Percentiles rank a stretch among this genome's conserved stretches.
Evolutionary conservation across 2,113 vertebrate genomes (phyloP).

Genomic region (Chlorodrepanis virens): DNA sequence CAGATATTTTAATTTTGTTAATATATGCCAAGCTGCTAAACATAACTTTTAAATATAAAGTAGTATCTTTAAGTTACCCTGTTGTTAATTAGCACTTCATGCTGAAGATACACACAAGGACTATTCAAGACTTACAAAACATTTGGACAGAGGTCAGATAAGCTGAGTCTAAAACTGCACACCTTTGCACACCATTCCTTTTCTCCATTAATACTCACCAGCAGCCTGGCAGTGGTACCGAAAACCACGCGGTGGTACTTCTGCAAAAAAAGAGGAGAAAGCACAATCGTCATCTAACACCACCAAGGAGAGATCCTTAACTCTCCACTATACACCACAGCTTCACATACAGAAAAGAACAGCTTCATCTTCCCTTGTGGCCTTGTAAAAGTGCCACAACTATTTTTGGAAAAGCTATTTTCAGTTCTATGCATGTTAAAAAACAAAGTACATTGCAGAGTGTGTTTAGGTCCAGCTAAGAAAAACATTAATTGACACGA

Average conservation of each 20-base stretch:
- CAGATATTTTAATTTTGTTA: background rate
- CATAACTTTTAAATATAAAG: background rate
- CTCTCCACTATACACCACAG: background rate
- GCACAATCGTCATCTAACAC: background rate
- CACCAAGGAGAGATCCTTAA: background rate
- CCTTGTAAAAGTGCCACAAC: background rate
- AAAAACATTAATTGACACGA: background rate
- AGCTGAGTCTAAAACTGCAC: background rate
- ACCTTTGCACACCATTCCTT: background rate
- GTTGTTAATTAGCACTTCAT: background rate
- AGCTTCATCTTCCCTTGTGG: background rate
- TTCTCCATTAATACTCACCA: slow-evolving; percentile 61
- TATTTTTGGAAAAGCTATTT: background rate
- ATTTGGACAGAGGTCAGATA: background rate
- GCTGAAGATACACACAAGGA: background rate
- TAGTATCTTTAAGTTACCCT: background rate
- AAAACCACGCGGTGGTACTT: slow-evolving; percentile 78
- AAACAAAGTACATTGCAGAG: background rate
- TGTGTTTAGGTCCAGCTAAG: background rate
- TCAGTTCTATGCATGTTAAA: background rate
- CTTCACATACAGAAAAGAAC: background rate
- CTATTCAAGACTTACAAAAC: background rate
- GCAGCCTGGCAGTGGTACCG: slow-evolving; percentile 79
- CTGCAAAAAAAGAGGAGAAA: slow-evolving; percentile 49
- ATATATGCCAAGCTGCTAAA: background rate